Evolutionary conservation across 2,888 invertebrate genomes (phyloP).

Genomic region (Tiliacea aurago): DNA sequence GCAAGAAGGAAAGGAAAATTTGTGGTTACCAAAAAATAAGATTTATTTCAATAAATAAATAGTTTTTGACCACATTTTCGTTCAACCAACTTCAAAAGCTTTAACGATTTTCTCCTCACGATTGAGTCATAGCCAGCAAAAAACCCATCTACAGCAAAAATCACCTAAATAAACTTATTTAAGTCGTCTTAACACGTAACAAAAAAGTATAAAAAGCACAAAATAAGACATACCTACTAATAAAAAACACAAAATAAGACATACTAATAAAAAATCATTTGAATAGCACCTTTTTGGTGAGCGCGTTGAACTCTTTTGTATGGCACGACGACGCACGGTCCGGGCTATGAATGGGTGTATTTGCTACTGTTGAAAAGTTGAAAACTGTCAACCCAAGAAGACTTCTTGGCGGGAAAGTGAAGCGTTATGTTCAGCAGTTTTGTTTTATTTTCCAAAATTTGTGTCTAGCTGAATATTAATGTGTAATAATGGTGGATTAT

Average conservation of each 20-base stretch:
- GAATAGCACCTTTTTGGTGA: constrained; percentile 17
- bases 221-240: constrained; percentile 2
- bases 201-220: constrained; percentile 15
- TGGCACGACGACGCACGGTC: constrained; percentile 8
- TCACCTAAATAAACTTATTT: constrained; percentile 23
- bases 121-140: constrained; percentile 34
- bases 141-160: constrained; percentile 21
- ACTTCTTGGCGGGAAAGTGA: too few species aligned
- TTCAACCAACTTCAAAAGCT: background rate
- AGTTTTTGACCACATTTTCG: background rate
- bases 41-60: background rate
- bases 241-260: constrained; percentile 34
- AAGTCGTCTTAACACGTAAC: constrained; percentile 23
- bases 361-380: constrained; percentile 28
- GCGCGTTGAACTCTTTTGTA: constrained; percentile 72
- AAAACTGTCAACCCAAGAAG: constrained; percentile 49
- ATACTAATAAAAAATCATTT: constrained; percentile 23
- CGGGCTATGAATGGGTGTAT: background rate
- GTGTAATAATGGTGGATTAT: too few species aligned
- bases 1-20: background rate
- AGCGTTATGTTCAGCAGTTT: too few species aligned
- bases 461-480: too few species aligned
- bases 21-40: background rate
- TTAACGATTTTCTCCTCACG: constrained; percentile 23
- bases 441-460: too few species aligned